Conservation (phyloP, 2,797 vertebrate species). For the Sciurus vulgaris region DNA sequence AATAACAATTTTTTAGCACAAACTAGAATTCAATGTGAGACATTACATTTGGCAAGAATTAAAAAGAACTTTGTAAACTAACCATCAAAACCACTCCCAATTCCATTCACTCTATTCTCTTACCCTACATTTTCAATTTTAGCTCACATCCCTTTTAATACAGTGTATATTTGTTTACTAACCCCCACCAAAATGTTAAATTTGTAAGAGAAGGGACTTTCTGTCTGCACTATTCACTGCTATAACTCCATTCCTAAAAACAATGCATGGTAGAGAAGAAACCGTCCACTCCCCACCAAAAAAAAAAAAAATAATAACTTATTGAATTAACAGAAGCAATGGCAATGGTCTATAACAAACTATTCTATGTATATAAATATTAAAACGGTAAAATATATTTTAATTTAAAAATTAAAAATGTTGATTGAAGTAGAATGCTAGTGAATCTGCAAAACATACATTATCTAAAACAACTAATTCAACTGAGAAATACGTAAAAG, state of each 20-base stretch:
- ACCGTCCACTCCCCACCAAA: background rate
- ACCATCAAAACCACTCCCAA: background rate
- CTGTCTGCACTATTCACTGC: background rate
- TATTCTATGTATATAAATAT: conserved; percentile 35
- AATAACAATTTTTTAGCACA: conserved; percentile 64
- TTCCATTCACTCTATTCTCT: background rate
- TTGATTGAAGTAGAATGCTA: conserved; percentile 41
- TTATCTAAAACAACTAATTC: conserved; percentile 49
- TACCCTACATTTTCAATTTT: conserved; percentile 17
- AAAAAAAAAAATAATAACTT: background rate
- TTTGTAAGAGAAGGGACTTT: background rate
- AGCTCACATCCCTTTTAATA: background rate
- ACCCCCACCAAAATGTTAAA: background rate
- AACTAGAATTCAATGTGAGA: conserved; percentile 58
- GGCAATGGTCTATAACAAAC: conserved; percentile 22
- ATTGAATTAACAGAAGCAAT: background rate
- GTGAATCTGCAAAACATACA: conserved; percentile 30
- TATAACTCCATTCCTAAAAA: conserved; percentile 1
- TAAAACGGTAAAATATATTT: conserved; percentile 54
- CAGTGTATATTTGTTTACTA: background rate
- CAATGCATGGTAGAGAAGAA: background rate
- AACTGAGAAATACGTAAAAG: conserved; percentile 39
- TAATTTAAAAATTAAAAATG: conserved; percentile 26
- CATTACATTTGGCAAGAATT: conserved; percentile 41
- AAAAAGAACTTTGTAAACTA: conserved; percentile 53